Percentiles rank a stretch among this genome's conserved stretches.
phyloP scores from a whole-genome alignment of 2,888 invertebrate genomes.

The Luffia ferchaultella region DNA sequence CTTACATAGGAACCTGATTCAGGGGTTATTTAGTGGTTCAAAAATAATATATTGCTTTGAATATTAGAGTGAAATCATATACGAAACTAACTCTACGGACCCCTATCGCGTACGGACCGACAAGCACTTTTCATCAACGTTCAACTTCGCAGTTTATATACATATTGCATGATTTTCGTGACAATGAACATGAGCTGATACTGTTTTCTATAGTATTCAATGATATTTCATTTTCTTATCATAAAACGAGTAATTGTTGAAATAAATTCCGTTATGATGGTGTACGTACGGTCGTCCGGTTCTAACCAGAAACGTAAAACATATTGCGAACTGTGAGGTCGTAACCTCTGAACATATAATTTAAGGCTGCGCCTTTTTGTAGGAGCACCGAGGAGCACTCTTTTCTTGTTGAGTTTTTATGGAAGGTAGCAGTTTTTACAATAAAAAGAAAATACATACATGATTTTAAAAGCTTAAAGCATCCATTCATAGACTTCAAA shows the following conservation, averaged over 20 bases:
- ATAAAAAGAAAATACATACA: not conserved
- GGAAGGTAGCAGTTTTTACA: not conserved
- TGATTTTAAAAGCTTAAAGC: not conserved
- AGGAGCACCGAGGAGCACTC: not conserved
- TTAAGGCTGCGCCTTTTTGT: not conserved
- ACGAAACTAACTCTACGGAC: too few species aligned
- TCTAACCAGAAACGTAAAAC: not conserved
- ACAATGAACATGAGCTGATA: not conserved
- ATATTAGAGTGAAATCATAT: too few species aligned
- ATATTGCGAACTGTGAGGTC: not conserved
- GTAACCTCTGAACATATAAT: not conserved
- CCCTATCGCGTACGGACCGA: too few species aligned
- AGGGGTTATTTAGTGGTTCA: too few species aligned
- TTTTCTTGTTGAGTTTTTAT: not conserved
- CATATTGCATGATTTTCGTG: not conserved
- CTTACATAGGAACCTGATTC: too few species aligned
- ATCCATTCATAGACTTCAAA: not conserved
- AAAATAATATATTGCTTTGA: too few species aligned
- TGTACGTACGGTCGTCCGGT: not conserved
- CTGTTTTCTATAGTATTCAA: not conserved
- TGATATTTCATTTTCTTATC: not conserved
- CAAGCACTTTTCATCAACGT: not conserved
- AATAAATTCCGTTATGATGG: not conserved
- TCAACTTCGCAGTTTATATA: not conserved
- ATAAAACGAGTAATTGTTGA: not conserved